Evolutionary conservation across 92 coral and sea anemone genomes (phyloP).

Genomic region (Epizoanthus stellaris): DNA sequence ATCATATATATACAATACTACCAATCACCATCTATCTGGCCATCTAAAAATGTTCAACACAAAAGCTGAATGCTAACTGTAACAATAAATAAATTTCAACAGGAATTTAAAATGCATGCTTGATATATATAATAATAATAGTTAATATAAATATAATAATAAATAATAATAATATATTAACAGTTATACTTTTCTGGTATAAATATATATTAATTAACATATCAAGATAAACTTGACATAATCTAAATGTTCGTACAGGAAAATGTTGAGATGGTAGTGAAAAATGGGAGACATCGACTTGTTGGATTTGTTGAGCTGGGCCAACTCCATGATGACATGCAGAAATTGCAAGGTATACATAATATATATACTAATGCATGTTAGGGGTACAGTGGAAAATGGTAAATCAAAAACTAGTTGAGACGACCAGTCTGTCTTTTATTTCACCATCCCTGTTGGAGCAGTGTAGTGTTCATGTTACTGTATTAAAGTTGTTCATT

Average conservation of each 20-base stretch:
- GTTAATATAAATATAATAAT: too few species aligned
- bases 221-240: too few species aligned
- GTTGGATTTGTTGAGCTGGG: conserved; percentile 46
- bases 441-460: too few species aligned
- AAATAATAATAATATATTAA: background rate
- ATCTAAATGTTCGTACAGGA: background rate
- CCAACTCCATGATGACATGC: conserved; percentile 27
- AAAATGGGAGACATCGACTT: conserved; percentile 39
- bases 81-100: too few species aligned
- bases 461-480: too few species aligned
- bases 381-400: background rate
- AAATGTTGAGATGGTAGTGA: conserved; percentile 24
- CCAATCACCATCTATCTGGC: too few species aligned
- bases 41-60: too few species aligned
- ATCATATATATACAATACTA: too few species aligned
- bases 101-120: too few species aligned
- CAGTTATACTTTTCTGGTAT: background rate
- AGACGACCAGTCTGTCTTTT: background rate
- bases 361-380: background rate
- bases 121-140: too few species aligned
- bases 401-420: background rate
- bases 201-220: background rate
- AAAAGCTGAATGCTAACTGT: too few species aligned
- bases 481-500: too few species aligned
- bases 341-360: conserved; percentile 5